phyloP scores from a whole-genome alignment of 2,888 invertebrate genomes.

The Troides aeacus region DNA sequence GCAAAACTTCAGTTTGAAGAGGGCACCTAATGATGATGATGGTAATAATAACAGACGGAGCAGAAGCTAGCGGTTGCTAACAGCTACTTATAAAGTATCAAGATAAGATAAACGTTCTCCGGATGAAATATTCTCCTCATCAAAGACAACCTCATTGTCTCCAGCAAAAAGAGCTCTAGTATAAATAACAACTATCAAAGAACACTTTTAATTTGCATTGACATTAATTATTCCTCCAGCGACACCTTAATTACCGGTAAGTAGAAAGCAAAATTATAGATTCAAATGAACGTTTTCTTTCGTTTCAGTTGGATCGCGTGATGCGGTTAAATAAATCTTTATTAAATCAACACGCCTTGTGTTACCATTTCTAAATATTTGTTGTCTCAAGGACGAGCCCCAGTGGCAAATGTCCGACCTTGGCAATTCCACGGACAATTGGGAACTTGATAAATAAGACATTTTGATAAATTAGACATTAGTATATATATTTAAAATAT shows the following conservation, averaged over 20 bases:
- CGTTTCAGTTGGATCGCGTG: constrained; percentile 11
- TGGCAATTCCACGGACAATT: not conserved
- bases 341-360: constrained; percentile 16
- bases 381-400: constrained; percentile 8
- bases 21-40: no score
- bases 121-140: no score
- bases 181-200: no score
- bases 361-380: constrained; percentile 18
- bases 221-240: not conserved
- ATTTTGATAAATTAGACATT: not conserved
- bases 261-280: constrained; percentile 11
- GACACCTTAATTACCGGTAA: constrained; percentile 3
- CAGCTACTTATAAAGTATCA: no score
- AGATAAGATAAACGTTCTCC: no score
- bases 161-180: no score
- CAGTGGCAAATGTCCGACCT: not conserved
- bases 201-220: no score
- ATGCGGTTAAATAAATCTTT: constrained; percentile 12
- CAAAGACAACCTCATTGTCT: no score
- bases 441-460: not conserved
- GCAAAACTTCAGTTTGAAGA: no score
- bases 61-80: no score
- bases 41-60: no score
- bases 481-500: no score
- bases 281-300: constrained; percentile 16